Conservation (phyloP, 2,797 vertebrate genomes). For the Philypnodon macrostomus region DNA sequence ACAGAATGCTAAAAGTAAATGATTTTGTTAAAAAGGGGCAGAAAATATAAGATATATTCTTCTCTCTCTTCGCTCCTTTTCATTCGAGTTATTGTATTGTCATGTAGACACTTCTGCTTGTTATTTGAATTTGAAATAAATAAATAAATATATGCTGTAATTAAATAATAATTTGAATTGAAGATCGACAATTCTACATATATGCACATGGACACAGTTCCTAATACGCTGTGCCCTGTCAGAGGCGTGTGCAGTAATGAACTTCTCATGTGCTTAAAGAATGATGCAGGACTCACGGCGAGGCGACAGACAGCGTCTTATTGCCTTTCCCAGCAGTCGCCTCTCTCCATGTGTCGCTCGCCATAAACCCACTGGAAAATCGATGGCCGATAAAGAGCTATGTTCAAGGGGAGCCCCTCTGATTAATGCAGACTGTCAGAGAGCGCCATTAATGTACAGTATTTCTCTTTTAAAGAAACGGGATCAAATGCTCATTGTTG, state of each 20-base stretch:
- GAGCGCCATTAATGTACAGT: constrained; percentile 74
- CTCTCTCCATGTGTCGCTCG: constrained; percentile 76
- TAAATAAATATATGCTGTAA: too few relatives aligned
- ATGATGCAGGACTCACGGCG: constrained; percentile 83
- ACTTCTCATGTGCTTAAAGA: constrained; percentile 90
- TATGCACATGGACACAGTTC: constrained; percentile 52
- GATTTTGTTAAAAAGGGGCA: too few relatives aligned
- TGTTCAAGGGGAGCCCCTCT: constrained; percentile 80
- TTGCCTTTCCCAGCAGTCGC: constrained; percentile 82
- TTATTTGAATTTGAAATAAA: too few relatives aligned
- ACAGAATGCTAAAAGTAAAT: too few relatives aligned
- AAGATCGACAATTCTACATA: too few relatives aligned
- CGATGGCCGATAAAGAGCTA: constrained; percentile 84
- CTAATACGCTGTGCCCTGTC: constrained; percentile 74
- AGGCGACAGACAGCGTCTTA: constrained; percentile 85
- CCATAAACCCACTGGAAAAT: constrained; percentile 84
- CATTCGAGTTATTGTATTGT: too few relatives aligned
- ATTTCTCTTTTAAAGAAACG: constrained; percentile 68
- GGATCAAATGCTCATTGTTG: constrained; percentile 67
- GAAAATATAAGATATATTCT: too few relatives aligned
- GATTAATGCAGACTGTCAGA: constrained; percentile 80
- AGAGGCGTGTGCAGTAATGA: constrained; percentile 83
- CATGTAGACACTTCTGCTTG: too few relatives aligned
- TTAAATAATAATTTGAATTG: too few relatives aligned
- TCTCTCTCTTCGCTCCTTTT: too few relatives aligned